Evolutionary conservation across 1,140 invertebrate species (phyloP), one percentile per base, ranked within the genome.

Genomic region (Heliconius hermathena): DNA sequence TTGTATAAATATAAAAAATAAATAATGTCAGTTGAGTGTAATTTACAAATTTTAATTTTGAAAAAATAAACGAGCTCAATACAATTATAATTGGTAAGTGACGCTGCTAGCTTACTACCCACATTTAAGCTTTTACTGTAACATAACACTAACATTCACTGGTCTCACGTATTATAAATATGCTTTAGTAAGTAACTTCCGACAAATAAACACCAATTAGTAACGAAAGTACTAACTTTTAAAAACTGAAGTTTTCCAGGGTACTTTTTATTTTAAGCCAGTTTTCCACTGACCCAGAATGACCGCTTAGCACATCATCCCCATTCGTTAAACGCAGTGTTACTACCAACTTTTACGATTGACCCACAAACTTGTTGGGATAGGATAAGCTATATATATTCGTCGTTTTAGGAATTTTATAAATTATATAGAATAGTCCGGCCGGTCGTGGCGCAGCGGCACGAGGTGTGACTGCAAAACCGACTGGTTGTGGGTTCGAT

Each of bases 331-430:
- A 70, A 76, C 74, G 66, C 36, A 36, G 74, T 66, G 74, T 54
- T 41, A 60, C 36, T 76, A 60, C 74, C 41, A 76, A 76, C 74
- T 76, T 76, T 76, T 41, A 66, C 74, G 57, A 76, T 71, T 76
- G 74, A 76, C 74, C 74, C 46, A 76, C 60, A 71, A 76, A 76
- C 74, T 38, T 49, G 26, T 26, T 66, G 26, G n/a, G 8, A 66
- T 13, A 16, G 60, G 60, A 66, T 26, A 26, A 29, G 3, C 60
- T 66, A 66, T 66, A 66, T 66, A 11, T 26, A 66, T 66, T 26
- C 60, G 60, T 1, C 22, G 22, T 29, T 29, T 29, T 29, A 66
- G 4, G 26, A 1, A 29, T 66, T 26, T 66, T 6, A 8, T 26
- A 26, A 3, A 11, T 6, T 18, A 52, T 13, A 52, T 52, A 16